Percentiles rank a stretch among this genome's conserved stretches.
Conservation (phyloP, 2,888 invertebrate species). For the Alsophila aescularia region DNA sequence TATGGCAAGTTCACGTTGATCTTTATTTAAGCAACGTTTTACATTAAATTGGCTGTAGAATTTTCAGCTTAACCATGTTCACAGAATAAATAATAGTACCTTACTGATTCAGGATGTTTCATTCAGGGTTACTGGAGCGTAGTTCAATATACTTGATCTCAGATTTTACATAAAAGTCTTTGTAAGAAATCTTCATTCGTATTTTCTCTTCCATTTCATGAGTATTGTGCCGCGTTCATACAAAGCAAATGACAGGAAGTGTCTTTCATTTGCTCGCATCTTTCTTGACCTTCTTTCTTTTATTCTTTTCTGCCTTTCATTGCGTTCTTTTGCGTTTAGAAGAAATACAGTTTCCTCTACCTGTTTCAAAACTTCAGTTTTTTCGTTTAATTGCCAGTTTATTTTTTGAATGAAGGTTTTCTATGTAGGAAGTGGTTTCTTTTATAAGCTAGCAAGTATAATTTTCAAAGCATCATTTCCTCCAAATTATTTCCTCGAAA, state of each 20-base stretch:
- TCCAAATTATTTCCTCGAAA: no score
- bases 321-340: conserved; percentile 4
- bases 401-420: background rate
- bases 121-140: conserved; percentile 50
- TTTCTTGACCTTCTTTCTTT: conserved; percentile 9
- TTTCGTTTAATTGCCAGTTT: conserved; percentile 1
- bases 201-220: conserved; percentile 30
- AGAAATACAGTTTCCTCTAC: background rate
- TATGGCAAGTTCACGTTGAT: conserved; percentile 13
- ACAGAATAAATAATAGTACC: no score
- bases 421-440: background rate
- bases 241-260: conserved; percentile 27
- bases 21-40: no score
- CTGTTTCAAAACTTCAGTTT: conserved; percentile 2
- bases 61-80: no score
- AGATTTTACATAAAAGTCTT: conserved; percentile 43
- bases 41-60: no score
- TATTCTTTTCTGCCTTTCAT: conserved; percentile 10
- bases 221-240: conserved; percentile 29
- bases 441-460: background rate
- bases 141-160: conserved; percentile 50
- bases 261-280: conserved; percentile 18
- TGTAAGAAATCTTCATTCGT: conserved; percentile 43
- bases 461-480: background rate
- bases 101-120: conserved; percentile 39